Evolutionary conservation across 2,888 invertebrate species (phyloP), one percentile per base, ranked within the genome.

Genomic region (Orchesella flavescens): DNA sequence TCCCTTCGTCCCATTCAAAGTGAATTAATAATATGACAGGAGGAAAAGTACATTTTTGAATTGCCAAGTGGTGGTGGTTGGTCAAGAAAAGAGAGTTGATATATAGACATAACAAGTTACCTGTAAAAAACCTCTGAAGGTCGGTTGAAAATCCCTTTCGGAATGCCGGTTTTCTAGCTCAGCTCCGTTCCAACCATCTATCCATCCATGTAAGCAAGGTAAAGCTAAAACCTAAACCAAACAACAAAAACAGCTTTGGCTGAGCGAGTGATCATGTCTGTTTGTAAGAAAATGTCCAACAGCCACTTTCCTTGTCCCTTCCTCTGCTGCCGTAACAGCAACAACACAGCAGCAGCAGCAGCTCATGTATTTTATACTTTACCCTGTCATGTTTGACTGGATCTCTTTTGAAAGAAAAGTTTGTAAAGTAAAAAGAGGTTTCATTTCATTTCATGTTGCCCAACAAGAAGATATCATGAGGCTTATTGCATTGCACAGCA

Each of bases 91-190:
- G 74, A 21, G 59, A 55, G 68, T 21, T 24, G 49, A 49, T 49
- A 49, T n/a, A 49, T 73, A 24, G n/a, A 34, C 44, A 44, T 61
- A 72, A 49, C 49, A 49, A 49, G 49, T 69, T 76, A 75, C 68
- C 69, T 80, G 75, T 71, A 72, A 84, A 85, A 71, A 84, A 84
- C 66, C 13, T 69, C 80, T 86, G 87, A 87, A 86, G 87, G 86
- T 86, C 86, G 86, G 87, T 87, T 86, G 85, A 86, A 87, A 87
- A 87, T 86, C 87, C 86, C 86, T 86, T 86, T 80, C 66, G 87
- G 87, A 87, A 87, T 87, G 87, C 86, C 84, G 86, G 85, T 87
- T 80, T 23, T 49, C 15, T 49, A 49, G 49, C 49, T 49, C 43
- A 44, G 55, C 59, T 19, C n/a, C 73, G 23, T 61, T 49, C 46